These are phyloP conservation scores for Drosophila sp. DNA, from an alignment of 1,140 invertebrate genomes.

Conservation along the genomic window DNA sequence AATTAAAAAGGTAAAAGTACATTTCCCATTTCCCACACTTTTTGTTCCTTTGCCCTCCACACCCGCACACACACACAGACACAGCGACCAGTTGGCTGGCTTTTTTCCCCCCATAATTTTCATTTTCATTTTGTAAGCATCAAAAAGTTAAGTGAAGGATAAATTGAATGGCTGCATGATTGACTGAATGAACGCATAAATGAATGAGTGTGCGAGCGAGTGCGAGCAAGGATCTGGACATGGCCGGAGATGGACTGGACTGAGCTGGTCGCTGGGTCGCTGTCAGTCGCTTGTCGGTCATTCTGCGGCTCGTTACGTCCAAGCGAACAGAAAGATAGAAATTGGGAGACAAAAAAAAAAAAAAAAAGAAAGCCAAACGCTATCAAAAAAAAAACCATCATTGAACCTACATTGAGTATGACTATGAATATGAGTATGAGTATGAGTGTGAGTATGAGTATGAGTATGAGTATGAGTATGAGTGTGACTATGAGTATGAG, in stretches of 20 bases:
- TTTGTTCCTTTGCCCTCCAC: not conserved
- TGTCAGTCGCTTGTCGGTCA: slow-evolving; percentile 60
- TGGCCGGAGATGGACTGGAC: not conserved
- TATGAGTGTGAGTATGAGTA: too few species aligned
- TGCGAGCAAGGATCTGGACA: slow-evolving; percentile 4
- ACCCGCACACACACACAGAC: not conserved
- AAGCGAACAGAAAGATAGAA: slow-evolving; percentile 51
- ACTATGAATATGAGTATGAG: too few species aligned
- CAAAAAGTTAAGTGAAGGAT: slow-evolving; percentile 80
- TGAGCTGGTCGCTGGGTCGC: slow-evolving; percentile 3
- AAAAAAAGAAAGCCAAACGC: slow-evolving; percentile 54
- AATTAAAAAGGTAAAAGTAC: slow-evolving; percentile 14
- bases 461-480: too few species aligned
- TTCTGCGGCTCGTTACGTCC: slow-evolving; percentile 61
- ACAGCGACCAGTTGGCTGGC: not conserved
- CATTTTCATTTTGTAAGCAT: slow-evolving; percentile 79
- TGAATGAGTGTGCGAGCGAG: slow-evolving; percentile 15
- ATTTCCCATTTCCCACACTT: not conserved
- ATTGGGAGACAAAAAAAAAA: slow-evolving; percentile 4
- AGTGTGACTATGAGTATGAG: not conserved
- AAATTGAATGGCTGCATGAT: slow-evolving; percentile 76
- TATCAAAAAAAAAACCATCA: slow-evolving; percentile 60
- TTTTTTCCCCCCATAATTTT: slow-evolving; percentile 65
- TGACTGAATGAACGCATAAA: slow-evolving; percentile 63
- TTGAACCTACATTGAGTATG: slow-evolving; percentile 16